Percentiles rank a stretch among this genome's conserved stretches.
These are phyloP conservation scores for Melanocharis versteri DNA, from an alignment of 2,113 vertebrate species.

Conservation along the genomic window DNA sequence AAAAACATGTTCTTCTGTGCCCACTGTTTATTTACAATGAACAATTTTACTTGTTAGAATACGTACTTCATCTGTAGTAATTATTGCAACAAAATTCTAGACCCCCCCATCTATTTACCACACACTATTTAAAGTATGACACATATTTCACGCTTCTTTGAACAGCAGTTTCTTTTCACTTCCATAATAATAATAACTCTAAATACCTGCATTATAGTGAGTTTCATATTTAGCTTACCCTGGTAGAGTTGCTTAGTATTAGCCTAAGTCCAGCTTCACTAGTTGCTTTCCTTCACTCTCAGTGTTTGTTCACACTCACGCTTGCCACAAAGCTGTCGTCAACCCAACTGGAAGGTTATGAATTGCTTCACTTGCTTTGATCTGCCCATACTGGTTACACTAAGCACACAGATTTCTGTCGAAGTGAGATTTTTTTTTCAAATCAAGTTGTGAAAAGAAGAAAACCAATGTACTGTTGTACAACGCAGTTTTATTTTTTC, in stretches of 20 bases:
- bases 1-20: neutral
- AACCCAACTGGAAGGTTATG: neutral
- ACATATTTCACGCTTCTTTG: neutral
- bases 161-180: neutral
- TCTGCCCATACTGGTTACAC: neutral
- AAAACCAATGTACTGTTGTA: neutral
- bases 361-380: neutral
- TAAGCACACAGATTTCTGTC: neutral
- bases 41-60: neutral
- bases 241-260: neutral
- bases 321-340: neutral
- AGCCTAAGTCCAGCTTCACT: neutral
- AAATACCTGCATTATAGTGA: neutral
- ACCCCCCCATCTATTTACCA: neutral
- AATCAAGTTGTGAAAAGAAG: neutral
- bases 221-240: neutral
- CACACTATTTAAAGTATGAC: neutral
- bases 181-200: neutral
- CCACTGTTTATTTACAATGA: neutral
- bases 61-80: neutral
- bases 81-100: neutral
- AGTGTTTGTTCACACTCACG: neutral
- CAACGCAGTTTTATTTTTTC: constrained; percentile 58
- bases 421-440: neutral
- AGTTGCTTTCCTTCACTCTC: neutral